phyloP scores from a whole-genome alignment of 2,113 vertebrate genomes.

The Otus sunia region DNA sequence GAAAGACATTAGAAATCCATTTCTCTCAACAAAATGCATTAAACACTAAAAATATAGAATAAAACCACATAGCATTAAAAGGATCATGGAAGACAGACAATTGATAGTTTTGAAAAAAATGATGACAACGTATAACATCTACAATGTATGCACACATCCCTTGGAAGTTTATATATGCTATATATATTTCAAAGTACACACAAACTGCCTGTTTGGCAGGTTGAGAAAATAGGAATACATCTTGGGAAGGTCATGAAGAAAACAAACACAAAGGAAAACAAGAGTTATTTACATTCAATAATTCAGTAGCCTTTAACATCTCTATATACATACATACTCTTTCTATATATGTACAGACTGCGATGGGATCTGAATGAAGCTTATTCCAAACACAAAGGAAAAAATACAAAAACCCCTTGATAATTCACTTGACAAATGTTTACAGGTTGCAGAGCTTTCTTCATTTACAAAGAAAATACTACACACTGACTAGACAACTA shows the following conservation, averaged over 20 bases:
- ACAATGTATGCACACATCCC: conserved; percentile 28
- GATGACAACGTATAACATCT: not conserved
- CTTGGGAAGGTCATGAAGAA: conserved; percentile 19
- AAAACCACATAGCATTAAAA: not conserved
- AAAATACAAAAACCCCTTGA: not conserved
- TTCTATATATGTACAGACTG: conserved; percentile 55
- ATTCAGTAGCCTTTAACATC: conserved; percentile 62
- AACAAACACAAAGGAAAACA: conserved; percentile 47
- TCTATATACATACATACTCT: conserved; percentile 64
- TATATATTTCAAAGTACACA: conserved; percentile 56
- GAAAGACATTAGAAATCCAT: not conserved
- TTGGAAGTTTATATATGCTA: not conserved
- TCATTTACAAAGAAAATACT: not conserved
- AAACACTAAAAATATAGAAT: not conserved
- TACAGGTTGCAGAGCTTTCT: conserved; percentile 16
- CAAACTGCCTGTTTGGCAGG: conserved; percentile 16
- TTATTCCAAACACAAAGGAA: conserved; percentile 28
- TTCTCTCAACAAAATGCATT: not conserved
- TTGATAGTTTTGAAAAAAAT: not conserved
- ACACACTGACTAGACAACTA: not conserved
- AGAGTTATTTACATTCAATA: conserved; percentile 72
- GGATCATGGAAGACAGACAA: not conserved
- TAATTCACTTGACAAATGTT: not conserved
- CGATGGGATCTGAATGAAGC: not conserved
- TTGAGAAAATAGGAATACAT: conserved; percentile 67